These are phyloP conservation scores for Circaetus cinerascens DNA, from an alignment of 2,113 vertebrate species.

Conservation along the genomic window DNA sequence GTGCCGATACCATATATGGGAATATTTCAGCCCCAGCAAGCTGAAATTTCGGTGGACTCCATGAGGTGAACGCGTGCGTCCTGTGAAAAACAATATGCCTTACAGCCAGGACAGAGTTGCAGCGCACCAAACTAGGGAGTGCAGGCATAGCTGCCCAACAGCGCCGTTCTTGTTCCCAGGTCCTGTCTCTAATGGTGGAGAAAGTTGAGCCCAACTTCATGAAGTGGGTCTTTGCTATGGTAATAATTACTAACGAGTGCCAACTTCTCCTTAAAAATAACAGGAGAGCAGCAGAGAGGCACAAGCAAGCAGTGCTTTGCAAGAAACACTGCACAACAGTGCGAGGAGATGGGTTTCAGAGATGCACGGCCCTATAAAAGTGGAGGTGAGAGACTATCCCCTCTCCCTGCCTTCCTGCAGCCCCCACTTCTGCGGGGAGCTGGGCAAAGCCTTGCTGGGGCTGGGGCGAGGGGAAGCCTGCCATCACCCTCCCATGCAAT, in stretches of 20 bases:
- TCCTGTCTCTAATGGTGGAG: not conserved
- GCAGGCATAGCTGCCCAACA: not conserved
- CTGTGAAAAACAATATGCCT: not conserved
- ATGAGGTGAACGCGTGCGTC: fast-evolving
- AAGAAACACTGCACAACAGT: fast-evolving
- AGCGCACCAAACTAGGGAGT: not conserved
- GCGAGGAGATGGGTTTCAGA: fast-evolving
- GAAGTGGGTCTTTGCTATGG: not conserved
- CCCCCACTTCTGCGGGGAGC: fast-evolving
- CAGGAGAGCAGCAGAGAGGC: not conserved
- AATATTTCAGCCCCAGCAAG: not conserved
- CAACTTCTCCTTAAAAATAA: not conserved
- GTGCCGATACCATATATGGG: fast-evolving
- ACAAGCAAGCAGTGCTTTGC: not conserved
- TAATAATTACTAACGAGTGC: not conserved
- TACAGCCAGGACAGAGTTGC: not conserved
- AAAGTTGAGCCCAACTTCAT: not conserved
- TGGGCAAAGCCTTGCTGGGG: not conserved
- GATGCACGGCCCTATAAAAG: fast-evolving
- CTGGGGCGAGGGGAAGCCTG: not conserved
- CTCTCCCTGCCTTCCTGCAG: not conserved
- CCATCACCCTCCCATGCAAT: fast-evolving
- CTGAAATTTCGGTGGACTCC: not conserved
- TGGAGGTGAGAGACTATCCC: not conserved
- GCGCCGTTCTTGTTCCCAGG: not conserved